Evolutionary conservation across 2,113 vertebrate species (phyloP), one percentile per base, ranked within the genome.

Genomic region (Ranitomeya imitator): DNA sequence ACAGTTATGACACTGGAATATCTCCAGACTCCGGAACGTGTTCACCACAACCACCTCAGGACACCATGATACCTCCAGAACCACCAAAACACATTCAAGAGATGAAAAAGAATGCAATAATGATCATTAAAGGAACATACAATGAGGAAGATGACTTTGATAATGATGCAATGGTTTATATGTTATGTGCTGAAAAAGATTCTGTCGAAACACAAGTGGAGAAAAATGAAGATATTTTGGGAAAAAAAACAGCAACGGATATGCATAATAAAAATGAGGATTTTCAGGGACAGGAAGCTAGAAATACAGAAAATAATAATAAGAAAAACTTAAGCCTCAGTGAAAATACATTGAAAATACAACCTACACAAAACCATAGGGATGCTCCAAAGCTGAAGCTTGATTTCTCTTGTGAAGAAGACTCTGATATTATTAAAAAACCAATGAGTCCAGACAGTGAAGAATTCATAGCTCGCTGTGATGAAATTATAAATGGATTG

Each of bases 91-190:
- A 99, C 93, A 97, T 99, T 93, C 97, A 98, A 90, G 97, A 99
- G 91, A 96, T 99, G 96, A 96, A 97, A 92, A 97, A 93, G 90
- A 98, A 93, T 0, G 97, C 98, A 84, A 96, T 95, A 90, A 95
- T 97, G 96, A 90, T 98, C 57, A 92, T 99, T 21, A 97, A 96
- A 91, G 98, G 97, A 15, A 94, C 98, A 13, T 99, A 99, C 88
- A 95, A 98, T 0, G 98, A 99, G 83, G 98, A 99, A 86, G 96
- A 96, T 0, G 98, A 99, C 90, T 99, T 99, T 90, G 96, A 99
- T 92, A 96, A 99, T 11, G 98, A 99, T 16, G 96, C 97, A 90
- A 97, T 97, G 94, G 97, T 99, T 76, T 99, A 99, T 37, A 93
- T 97, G 88, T 93, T 99, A 2, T 96, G 98, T 16, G 97, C 98